phyloP scores from a whole-genome alignment of 2,888 invertebrate species.

The Venustoraphidia nigricollis region DNA sequence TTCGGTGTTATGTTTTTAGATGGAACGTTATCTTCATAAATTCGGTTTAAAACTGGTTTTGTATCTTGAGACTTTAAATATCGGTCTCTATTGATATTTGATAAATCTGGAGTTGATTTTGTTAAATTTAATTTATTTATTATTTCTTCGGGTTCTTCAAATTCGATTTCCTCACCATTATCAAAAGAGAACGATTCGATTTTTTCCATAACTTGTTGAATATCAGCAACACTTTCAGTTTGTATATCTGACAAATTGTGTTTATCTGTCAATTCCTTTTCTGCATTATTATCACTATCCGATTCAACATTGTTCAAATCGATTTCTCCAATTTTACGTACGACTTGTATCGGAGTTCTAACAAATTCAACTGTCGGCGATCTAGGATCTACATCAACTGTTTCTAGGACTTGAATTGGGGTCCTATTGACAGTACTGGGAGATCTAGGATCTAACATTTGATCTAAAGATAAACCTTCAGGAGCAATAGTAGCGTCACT shows the following conservation, averaged over 20 bases:
- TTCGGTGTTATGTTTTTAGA: slow-evolving; percentile 18
- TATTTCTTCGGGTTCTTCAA: background rate
- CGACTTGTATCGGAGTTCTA: slow-evolving; percentile 36
- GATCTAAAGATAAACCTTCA: too few relatives aligned
- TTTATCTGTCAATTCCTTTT: background rate
- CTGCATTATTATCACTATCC: background rate
- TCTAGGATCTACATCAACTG: slow-evolving; percentile 29
- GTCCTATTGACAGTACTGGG: slow-evolving; percentile 34
- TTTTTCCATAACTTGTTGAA: background rate
- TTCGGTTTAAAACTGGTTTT: slow-evolving; percentile 32
- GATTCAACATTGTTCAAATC: background rate
- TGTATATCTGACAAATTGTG: background rate
- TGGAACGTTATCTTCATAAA: slow-evolving; percentile 38
- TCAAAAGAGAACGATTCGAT: background rate
- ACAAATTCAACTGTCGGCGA: slow-evolving; percentile 42
- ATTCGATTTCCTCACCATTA: background rate
- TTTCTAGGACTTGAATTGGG: slow-evolving; percentile 21
- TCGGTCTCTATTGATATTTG: slow-evolving; percentile 21
- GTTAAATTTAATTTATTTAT: background rate
- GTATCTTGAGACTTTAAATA: too few relatives aligned
- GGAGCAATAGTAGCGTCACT: too few relatives aligned
- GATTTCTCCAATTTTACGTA: slow-evolving; percentile 1
- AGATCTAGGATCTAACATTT: slow-evolving; percentile 29
- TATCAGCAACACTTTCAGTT: background rate
- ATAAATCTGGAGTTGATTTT: slow-evolving; percentile 16